Evolutionary conservation across 2,888 invertebrate genomes (phyloP).

Genomic region (Platynereis dumerilii): DNA sequence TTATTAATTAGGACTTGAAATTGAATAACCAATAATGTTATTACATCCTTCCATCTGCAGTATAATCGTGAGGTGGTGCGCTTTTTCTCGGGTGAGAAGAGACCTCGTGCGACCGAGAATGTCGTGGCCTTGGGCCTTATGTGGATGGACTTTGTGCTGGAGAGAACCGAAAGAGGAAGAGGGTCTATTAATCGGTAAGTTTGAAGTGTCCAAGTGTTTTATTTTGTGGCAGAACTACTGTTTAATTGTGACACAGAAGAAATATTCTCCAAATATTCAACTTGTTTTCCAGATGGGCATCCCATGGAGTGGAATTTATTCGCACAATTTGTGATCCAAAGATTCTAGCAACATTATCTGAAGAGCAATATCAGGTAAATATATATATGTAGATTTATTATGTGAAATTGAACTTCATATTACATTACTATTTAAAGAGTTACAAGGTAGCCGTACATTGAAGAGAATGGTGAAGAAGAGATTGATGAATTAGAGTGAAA

Average conservation of each 20-base stretch:
- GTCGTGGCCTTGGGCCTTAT: conserved; percentile 76
- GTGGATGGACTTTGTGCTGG: conserved; percentile 89
- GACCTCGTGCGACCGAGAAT: conserved; percentile 68
- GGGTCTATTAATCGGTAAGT: conserved; percentile 44
- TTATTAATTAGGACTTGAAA: too few relatives aligned
- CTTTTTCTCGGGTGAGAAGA: conserved; percentile 67
- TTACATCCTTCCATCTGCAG: too few relatives aligned
- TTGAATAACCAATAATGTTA: too few relatives aligned
- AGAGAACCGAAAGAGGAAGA: conserved; percentile 76
- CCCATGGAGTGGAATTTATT: conserved; percentile 86
- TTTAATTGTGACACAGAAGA: too few relatives aligned
- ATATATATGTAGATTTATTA: conserved; percentile 27
- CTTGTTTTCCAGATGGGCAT: conserved; percentile 77
- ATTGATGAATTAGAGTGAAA: too few relatives aligned
- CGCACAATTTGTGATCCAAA: conserved; percentile 84
- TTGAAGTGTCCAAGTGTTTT: not conserved
- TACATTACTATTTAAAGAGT: too few relatives aligned
- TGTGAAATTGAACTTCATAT: not conserved
- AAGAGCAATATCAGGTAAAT: conserved; percentile 77
- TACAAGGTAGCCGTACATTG: too few relatives aligned
- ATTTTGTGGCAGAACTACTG: too few relatives aligned
- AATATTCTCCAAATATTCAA: too few relatives aligned
- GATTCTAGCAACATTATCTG: conserved; percentile 78
- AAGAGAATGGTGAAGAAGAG: too few relatives aligned
- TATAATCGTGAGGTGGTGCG: conserved; percentile 76